A percentile compares a stretch with the other conserved stretches of the same genome.
These are phyloP conservation scores for Heloderma charlesbogerti DNA, from an alignment of 2,113 vertebrate genomes.

Conservation along the genomic window DNA sequence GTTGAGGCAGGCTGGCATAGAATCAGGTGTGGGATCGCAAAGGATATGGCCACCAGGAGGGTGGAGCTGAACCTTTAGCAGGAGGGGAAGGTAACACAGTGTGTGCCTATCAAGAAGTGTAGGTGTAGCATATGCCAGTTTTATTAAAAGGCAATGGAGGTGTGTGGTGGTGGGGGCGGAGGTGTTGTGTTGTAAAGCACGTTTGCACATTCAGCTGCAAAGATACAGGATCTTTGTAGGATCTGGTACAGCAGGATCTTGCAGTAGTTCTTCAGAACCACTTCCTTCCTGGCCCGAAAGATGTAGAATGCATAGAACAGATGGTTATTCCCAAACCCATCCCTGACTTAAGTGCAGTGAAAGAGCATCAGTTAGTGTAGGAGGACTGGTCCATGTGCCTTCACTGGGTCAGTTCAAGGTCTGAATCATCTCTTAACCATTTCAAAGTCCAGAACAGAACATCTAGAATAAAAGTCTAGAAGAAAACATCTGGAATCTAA, in stretches of 20 bases:
- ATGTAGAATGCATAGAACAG: not conserved
- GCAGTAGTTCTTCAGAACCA: not conserved
- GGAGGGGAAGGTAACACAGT: not conserved
- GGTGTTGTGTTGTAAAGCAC: not conserved
- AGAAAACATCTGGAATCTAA: not conserved
- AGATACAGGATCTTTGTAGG: not conserved
- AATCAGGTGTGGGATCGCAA: not conserved
- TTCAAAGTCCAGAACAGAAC: not conserved
- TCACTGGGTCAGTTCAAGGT: accelerated
- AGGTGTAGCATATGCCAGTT: not conserved
- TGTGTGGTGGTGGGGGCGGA: too few relatives aligned
- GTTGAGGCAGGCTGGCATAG: not conserved
- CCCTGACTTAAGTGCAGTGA: not conserved
- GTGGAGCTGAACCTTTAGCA: not conserved
- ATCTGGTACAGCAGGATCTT: not conserved
- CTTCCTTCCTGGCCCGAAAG: not conserved
- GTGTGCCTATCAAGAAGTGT: not conserved
- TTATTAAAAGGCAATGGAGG: not conserved
- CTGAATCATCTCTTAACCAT: not conserved
- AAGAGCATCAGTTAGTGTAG: not conserved
- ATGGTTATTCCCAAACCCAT: not conserved
- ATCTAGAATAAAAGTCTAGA: too few relatives aligned
- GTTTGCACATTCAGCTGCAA: not conserved
- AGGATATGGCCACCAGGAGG: not conserved
- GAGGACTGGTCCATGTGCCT: not conserved